phyloP scores from a whole-genome alignment of 2,888 invertebrate genomes.

The Apamea epomidion region DNA sequence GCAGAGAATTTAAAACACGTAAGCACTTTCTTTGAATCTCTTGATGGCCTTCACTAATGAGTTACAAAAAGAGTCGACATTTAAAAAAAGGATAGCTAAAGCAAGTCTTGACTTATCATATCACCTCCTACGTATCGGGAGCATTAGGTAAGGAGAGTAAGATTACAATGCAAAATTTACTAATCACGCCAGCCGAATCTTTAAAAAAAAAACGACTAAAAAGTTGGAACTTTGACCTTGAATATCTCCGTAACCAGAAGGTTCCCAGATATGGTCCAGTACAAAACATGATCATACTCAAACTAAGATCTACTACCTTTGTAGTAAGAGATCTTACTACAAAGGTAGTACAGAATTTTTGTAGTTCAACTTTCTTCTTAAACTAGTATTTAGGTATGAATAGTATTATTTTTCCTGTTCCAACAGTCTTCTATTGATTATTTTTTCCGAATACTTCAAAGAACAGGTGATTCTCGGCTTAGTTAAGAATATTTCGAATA shows the following conservation, averaged over 20 bases:
- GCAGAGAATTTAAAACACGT: background rate
- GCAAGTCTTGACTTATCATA: background rate
- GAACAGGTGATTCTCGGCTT: background rate
- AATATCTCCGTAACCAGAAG: background rate
- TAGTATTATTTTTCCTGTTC: no score
- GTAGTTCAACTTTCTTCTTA: no score
- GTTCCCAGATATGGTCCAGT: background rate
- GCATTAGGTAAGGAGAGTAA: background rate
- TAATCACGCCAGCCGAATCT: background rate
- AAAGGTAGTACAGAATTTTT: no score
- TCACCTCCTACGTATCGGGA: background rate
- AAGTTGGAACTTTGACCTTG: background rate
- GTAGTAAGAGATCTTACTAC: no score
- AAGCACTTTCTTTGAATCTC: background rate
- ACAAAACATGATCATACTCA: background rate
- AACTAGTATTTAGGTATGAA: no score
- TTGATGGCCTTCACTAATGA: background rate
- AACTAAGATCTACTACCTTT: no score
- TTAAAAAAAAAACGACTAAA: background rate
- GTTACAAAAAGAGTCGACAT: no score
- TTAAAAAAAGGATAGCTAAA: background rate
- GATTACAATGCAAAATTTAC: background rate
- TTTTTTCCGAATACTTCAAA: background rate
- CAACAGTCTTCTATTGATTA: no score
- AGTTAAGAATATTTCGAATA: background rate